Evolutionary conservation across 2,888 invertebrate genomes (phyloP).

Genomic region (Thyatira batis): DNA sequence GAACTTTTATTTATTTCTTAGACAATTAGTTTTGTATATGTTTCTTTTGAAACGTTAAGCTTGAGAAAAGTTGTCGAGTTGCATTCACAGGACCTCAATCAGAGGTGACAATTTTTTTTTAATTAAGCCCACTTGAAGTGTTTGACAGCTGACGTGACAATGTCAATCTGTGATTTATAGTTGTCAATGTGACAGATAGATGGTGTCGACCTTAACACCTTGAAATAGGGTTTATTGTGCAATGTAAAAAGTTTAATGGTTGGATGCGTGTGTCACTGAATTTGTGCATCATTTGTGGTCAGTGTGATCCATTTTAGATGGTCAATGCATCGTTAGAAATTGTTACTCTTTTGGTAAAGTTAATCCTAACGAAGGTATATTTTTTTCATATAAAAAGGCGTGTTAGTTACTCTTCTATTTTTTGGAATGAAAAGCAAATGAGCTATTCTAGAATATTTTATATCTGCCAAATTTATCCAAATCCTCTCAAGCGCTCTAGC

Average conservation of each 20-base stretch:
- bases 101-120: constrained; percentile 41
- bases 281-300: constrained; percentile 15
- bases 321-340: constrained; percentile 27
- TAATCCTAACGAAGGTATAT: neutral
- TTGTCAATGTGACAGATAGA: constrained; percentile 17
- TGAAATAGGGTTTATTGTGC: neutral
- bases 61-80: neutral
- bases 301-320: constrained; percentile 31
- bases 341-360: constrained; percentile 25
- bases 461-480: too few species aligned
- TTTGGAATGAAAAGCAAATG: too few species aligned
- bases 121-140: constrained; percentile 25
- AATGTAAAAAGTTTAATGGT: neutral
- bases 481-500: too few species aligned
- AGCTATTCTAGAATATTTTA: too few species aligned
- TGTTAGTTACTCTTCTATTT: too few species aligned
- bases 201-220: neutral
- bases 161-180: constrained; percentile 42
- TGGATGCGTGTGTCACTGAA: constrained; percentile 1
- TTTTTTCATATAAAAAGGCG: too few species aligned
- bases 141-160: constrained; percentile 38
- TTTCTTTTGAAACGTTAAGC: neutral
- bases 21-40: neutral
- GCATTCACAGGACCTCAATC: constrained; percentile 33
- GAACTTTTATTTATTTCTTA: neutral